Base-by-base conservation (phyloP, 2,888 invertebrate species). In the Drosophila nr. perissopoda region DNA sequence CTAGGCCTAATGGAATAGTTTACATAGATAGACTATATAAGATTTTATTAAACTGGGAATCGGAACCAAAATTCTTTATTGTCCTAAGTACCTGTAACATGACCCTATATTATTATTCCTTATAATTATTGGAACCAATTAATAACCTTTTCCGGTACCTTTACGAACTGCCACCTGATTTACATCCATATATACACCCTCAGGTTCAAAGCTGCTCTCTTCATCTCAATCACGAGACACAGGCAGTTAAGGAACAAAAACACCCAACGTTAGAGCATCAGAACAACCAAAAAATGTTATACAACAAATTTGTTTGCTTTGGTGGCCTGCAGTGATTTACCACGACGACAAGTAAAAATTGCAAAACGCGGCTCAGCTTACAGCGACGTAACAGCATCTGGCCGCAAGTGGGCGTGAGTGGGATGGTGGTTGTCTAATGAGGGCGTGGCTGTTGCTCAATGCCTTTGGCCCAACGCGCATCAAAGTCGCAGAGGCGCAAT, bases 281-380 rank as follows among this genome's bases (percentile, higher is more conserved):
- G 36, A 63, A 42, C 34, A 36, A 21, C 54, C 18, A 29, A 53
- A 69, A 65, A 66, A 72, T 69, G 54, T 64, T 45, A 48, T 57
- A 74, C 61, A 58, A 58, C 62, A 79, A 73, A 76, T 73, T 78
- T 78, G 83, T 83, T 77, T 82, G 57, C 21, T 42, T 31, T 42
- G 57, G 29, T 49, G 48, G 49, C 69, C 40, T 59, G 60, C 68
- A 60, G 84, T 83, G 85, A 85, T 85, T 89, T 87, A 80, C 73
- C 80, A 80, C 65, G 71, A 76, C 61, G 76, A 82, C 86, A 80
- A 78, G 88, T 70, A 72, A 76, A 80, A 87, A 78, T 73, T 75
- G 71, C 58, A 56, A 69, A 62, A 60, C 34, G 61, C 60, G 72
- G 62, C 73, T 85, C 80, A 75, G 61, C 63, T 87, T 80, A 69